phyloP scores from a whole-genome alignment of 2,888 invertebrate species.

The Esperia sulphurella region DNA sequence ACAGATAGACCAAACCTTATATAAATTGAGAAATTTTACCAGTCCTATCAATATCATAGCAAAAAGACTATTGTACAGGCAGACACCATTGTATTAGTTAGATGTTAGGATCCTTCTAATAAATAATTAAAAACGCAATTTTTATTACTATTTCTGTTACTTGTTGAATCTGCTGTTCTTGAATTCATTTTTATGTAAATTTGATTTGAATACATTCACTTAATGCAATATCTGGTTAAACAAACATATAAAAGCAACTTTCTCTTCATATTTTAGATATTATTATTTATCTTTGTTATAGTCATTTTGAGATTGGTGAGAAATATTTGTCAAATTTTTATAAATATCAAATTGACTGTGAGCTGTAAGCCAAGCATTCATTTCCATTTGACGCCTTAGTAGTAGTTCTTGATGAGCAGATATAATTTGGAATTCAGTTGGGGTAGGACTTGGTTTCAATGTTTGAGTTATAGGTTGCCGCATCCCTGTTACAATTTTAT shows the following conservation, averaged over 20 bases:
- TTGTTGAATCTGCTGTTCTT: too few relatives aligned
- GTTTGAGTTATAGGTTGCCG: constrained; percentile 51
- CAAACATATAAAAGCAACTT: background rate
- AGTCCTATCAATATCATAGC: too few relatives aligned
- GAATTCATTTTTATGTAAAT: too few relatives aligned
- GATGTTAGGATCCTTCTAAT: too few relatives aligned
- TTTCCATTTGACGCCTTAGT: constrained; percentile 62
- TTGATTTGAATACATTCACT: too few relatives aligned
- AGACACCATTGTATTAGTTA: too few relatives aligned
- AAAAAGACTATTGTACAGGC: too few relatives aligned
- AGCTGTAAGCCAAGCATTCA: constrained; percentile 64
- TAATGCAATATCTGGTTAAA: too few relatives aligned
- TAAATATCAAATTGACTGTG: constrained; percentile 60
- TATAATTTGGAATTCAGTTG: constrained; percentile 44
- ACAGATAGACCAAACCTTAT: too few relatives aligned
- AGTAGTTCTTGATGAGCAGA: constrained; percentile 47
- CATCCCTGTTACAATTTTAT: constrained; percentile 45
- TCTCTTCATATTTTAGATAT: background rate
- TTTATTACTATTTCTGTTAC: too few relatives aligned
- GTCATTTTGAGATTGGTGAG: constrained; percentile 59
- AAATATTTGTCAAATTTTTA: constrained; percentile 63
- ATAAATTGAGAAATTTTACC: too few relatives aligned
- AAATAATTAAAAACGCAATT: too few relatives aligned
- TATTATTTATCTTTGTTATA: constrained; percentile 62
- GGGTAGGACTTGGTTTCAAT: constrained; percentile 35